Percentiles rank a stretch among this genome's conserved stretches.
Conservation (phyloP, 2,113 vertebrate species). For the Oenanthe oenanthe region DNA sequence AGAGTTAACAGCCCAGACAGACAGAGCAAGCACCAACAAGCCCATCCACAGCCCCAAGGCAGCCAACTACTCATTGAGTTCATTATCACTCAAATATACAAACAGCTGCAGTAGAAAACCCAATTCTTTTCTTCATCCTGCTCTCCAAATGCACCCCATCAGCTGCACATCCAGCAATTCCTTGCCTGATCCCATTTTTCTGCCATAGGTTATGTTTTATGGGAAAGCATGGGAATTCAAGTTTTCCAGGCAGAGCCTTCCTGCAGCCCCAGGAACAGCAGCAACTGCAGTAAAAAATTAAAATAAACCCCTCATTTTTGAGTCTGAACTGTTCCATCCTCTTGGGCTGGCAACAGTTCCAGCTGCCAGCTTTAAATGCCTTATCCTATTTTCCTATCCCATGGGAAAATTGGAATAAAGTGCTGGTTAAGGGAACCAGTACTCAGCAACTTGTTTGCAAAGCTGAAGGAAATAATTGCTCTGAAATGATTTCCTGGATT, state of each 20-base stretch:
- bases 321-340: neutral
- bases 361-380: neutral
- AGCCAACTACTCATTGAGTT: neutral
- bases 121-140: neutral
- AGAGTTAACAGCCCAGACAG: neutral
- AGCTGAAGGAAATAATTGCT: constrained; percentile 28
- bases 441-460: neutral
- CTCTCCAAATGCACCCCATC: neutral
- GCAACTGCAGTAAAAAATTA: neutral
- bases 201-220: neutral
- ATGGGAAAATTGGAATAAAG: neutral
- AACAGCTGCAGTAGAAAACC: neutral
- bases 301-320: neutral
- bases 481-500: constrained; percentile 47
- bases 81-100: neutral
- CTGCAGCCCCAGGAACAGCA: neutral
- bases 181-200: neutral
- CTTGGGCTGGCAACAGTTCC: neutral
- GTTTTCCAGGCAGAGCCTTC: neutral
- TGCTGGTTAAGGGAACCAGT: neutral
- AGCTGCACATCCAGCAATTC: neutral
- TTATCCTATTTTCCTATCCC: constrained; percentile 16
- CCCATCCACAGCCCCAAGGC: neutral
- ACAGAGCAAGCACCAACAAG: neutral
- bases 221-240: neutral